phyloP scores from a whole-genome alignment of 2,797 vertebrate species.

The Chaunax sp. region DNA sequence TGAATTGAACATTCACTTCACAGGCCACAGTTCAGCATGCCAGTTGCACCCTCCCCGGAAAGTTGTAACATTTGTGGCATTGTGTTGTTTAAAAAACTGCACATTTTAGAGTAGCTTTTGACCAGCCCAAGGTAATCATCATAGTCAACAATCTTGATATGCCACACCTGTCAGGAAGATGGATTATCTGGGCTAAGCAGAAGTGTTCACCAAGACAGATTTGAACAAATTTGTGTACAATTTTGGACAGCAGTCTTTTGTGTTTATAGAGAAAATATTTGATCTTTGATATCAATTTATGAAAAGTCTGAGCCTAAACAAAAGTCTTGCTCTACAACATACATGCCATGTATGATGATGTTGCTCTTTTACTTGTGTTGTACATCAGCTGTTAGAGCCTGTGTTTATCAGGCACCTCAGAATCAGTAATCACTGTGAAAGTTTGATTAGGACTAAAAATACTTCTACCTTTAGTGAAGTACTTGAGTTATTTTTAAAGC shows the following conservation, averaged over 20 bases:
- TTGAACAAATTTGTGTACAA: background rate
- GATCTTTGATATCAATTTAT: too few species aligned
- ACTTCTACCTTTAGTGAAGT: slow-evolving; percentile 62
- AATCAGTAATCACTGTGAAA: slow-evolving; percentile 47
- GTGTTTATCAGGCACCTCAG: slow-evolving; percentile 37
- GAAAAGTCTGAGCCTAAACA: background rate
- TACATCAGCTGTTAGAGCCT: slow-evolving; percentile 11
- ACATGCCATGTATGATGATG: slow-evolving; percentile 8
- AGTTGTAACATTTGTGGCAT: too few species aligned
- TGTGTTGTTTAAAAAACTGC: background rate
- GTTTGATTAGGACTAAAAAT: slow-evolving; percentile 75
- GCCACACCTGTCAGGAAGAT: background rate
- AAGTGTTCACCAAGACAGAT: background rate
- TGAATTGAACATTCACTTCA: too few species aligned
- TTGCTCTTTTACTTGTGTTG: slow-evolving; percentile 15
- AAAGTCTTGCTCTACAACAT: too few species aligned
- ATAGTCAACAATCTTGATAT: background rate
- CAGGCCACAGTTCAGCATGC: too few species aligned
- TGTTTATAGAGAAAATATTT: background rate
- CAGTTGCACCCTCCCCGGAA: too few species aligned
- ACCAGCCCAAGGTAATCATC: background rate
- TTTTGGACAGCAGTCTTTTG: background rate
- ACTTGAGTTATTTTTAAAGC: slow-evolving; percentile 75
- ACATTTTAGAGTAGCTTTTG: background rate
- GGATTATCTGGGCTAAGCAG: background rate